Percentiles rank a stretch among this genome's conserved stretches.
Evolutionary conservation across 35 echinoderm and acorn worm genomes (phyloP).

Genomic region (Amphiura filiformis): DNA sequence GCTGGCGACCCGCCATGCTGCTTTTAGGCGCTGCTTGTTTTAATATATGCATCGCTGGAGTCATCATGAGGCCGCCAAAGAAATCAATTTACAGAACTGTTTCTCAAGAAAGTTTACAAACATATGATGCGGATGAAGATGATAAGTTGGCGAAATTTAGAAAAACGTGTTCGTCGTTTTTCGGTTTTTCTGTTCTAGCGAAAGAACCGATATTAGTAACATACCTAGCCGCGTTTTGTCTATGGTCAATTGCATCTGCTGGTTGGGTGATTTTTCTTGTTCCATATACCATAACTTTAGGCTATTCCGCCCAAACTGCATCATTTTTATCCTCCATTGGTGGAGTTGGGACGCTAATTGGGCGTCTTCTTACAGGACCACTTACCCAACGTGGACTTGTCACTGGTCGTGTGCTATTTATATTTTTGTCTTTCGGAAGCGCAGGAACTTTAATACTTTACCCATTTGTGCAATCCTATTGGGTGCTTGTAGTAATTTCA

Average conservation of each 20-base stretch:
- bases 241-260: neutral
- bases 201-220: neutral
- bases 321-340: neutral
- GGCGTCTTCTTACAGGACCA: neutral
- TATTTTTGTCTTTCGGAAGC: neutral
- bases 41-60: no score
- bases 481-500: neutral
- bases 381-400: neutral
- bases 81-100: no score
- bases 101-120: no score
- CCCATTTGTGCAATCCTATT: neutral
- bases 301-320: neutral
- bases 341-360: neutral
- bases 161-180: neutral
- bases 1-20: no score
- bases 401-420: neutral
- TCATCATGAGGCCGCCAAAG: no score
- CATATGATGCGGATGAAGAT: no score
- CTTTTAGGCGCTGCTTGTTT: no score
- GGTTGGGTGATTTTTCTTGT: neutral
- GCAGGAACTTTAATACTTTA: neutral
- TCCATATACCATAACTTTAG: neutral
- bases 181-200: neutral
- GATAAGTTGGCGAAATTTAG: no score
- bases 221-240: neutral